Evolutionary conservation across 2,797 vertebrate genomes (phyloP), one percentile per base, ranked within the genome.

Genomic region (Typhlichthys eigenmanni): DNA sequence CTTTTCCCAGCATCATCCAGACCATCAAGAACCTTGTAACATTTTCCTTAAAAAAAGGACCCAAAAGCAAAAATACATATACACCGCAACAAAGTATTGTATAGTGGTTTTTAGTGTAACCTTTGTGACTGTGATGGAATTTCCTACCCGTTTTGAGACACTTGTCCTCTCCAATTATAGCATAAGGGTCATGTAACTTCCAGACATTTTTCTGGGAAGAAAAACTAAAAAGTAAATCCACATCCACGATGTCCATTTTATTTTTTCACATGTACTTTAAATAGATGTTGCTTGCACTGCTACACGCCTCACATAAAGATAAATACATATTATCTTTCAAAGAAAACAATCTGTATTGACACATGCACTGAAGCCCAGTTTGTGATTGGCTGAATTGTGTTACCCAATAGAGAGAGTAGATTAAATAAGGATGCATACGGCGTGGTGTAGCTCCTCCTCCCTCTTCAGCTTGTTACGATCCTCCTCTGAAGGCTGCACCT

Each of bases 1-100:
- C 95, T 90, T 75, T 98, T 98, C 0, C 95, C 94, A 0, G 83
- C 85, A 1, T 93, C 91, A 0, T 94, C 92, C 78, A 96, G 78
- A 0, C 92, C 83, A 0, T 70, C 79, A 0, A 95, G 96, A 63
- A 97, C 75, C 2, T 79, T 80, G 82, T 92, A 95, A 34, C 93
- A 93, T 59, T 87, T 94, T 0, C 94, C 96, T 98, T 62, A 17
- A 0, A 24, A 50, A 12, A 48, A 29, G 46, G 38, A 8, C 38
- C 34, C 34, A 51, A 54, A 51, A 2, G 3, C 8, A 7, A 43
- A 43, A 43, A 43, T 43, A 43, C 7, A 43, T 43, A 8, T 43
- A 43, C 9, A 43, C 38, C 1, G 38, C 38, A 43, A 43, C 8
- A 10, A 43, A 43, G 38, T 43, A 43, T 9, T 9, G 38, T 43